Conservation (phyloP, 2,888 invertebrate genomes). For the Epinotia demarniana region DNA sequence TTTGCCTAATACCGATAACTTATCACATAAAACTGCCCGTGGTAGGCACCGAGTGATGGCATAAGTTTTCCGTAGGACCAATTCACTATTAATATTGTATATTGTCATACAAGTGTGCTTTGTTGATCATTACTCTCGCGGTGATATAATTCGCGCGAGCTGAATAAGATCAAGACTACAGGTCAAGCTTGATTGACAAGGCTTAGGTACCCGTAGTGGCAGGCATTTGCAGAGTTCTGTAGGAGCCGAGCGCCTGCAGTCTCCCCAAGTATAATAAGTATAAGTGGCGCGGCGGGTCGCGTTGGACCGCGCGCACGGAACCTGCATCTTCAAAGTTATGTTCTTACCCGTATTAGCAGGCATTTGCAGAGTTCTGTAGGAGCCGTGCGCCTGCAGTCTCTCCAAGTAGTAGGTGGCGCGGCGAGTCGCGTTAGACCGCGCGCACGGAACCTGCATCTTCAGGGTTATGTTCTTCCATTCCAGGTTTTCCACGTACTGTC, state of each 20-base stretch:
- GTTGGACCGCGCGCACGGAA: conserved; percentile 62
- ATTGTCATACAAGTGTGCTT: too few relatives aligned
- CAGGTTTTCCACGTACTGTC: conserved; percentile 66
- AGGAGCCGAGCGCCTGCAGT: conserved; percentile 68
- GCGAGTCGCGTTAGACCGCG: conserved; percentile 55
- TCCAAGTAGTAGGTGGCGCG: conserved; percentile 69
- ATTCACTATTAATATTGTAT: too few relatives aligned
- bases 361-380: conserved; percentile 71
- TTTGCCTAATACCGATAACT: too few relatives aligned
- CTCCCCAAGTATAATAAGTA: conserved; percentile 70
- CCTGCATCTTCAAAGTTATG: conserved; percentile 70
- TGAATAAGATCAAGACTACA: too few relatives aligned
- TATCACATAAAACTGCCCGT: too few relatives aligned
- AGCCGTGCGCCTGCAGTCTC: conserved; percentile 66
- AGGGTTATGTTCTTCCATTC: conserved; percentile 68
- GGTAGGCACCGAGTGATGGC: too few relatives aligned
- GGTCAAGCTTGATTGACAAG: background rate
- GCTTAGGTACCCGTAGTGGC: conserved; percentile 59
- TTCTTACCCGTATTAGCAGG: conserved; percentile 65
- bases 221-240: conserved; percentile 70
- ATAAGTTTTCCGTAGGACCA: too few relatives aligned
- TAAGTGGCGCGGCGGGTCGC: conserved; percentile 63
- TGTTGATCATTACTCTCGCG: too few relatives aligned
- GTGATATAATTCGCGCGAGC: too few relatives aligned
- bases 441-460: conserved; percentile 74